These are phyloP conservation scores for Choristoneura rosaceana DNA, from an alignment of 2,888 invertebrate genomes.

Conservation along the genomic window DNA sequence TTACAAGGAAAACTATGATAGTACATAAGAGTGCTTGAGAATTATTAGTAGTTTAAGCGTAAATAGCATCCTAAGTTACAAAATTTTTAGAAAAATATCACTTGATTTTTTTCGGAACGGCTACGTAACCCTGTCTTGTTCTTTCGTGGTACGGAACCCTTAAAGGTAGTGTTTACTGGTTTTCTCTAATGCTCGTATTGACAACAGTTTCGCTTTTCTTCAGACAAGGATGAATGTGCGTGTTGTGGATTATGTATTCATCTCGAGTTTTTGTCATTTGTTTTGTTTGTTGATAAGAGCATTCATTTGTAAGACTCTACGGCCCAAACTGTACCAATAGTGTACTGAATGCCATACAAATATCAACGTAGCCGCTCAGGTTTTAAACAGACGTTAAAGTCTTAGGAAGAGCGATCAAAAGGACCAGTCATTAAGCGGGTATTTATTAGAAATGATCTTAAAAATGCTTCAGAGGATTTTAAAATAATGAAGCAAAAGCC, in stretches of 20 bases:
- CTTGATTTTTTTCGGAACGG: too few species aligned
- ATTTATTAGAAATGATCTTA: background rate
- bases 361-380: background rate
- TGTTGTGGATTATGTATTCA: background rate
- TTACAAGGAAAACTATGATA: too few species aligned
- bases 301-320: background rate
- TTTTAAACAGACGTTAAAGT: background rate
- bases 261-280: background rate
- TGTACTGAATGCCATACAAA: background rate
- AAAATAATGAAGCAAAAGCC: slow-evolving; percentile 2
- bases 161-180: too few species aligned
- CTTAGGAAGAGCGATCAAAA: background rate
- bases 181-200: too few species aligned
- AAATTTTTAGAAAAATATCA: too few species aligned
- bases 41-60: too few species aligned
- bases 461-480: background rate
- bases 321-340: background rate
- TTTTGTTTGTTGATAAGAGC: slow-evolving; percentile 1
- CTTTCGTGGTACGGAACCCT: too few species aligned
- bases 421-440: background rate
- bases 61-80: too few species aligned
- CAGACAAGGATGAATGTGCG: background rate
- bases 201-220: background rate
- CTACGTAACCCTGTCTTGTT: too few species aligned
- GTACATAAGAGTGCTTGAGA: too few species aligned